Evolutionary conservation across 1,140 invertebrate genomes (phyloP), one percentile per base, ranked within the genome.

Genomic region (Mesaphorura yosii): DNA sequence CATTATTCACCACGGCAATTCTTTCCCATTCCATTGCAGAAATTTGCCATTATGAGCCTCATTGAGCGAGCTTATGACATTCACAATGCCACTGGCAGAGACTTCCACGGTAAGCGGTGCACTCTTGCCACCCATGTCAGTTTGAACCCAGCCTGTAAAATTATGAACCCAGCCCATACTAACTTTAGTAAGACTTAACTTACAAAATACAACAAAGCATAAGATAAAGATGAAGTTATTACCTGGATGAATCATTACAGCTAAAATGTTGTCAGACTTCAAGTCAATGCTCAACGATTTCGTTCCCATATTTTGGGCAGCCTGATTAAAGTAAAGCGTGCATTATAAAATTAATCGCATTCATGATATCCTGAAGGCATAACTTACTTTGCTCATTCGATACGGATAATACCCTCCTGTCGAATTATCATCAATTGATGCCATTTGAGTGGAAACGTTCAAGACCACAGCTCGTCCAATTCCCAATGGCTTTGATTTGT

Each of bases 301-400:
- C 6, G 88, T 90, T 4, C 86, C 80, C 62, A 84, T 82, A 73
- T 93, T 94, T 15, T 92, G 64, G 3, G 86, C 88, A 39, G 81
- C 75, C 84, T 89, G 66, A 47, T 44, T 28, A 49, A 12, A 40
- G 27, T n/a, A 46, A 49, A 39, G 17, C n/a, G 5, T 14, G 12
- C 15, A 47, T 31, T 19, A n/a, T 42, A 39, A 14, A 25, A 41
- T 10, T 10, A 41, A 41, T 12, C 10, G 22, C 15, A 7, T 12
- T 41, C n/a, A 41, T 10, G 22, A 4, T 41, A 47, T 40, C 10
- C 10, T 17, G 51, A 25, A 12, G 23, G 23, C 14, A 44, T 27
- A 22, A 14, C 42, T 62, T 69, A 87, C 85, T 76, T 92, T 91
- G 29, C 86, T 88, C 58, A 83, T 80, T 66, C 86, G 75, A 65